Percentiles rank a stretch among this genome's conserved stretches.
phyloP scores from a whole-genome alignment of 2,888 invertebrate species.

The Urechis unicinctus region DNA sequence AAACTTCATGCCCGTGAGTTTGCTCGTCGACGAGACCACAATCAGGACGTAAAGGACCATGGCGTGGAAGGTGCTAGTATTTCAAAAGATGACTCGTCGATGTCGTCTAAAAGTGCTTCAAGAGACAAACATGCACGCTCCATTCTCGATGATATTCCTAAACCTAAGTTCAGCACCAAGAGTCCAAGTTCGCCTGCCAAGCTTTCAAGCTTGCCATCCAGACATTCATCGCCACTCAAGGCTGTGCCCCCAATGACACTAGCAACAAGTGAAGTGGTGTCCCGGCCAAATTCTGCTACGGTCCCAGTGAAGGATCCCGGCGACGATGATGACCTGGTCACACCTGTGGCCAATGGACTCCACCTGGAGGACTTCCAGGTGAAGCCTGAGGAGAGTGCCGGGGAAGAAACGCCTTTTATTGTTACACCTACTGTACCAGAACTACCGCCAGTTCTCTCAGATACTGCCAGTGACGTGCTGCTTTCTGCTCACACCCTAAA shows the following conservation, averaged over 20 bases:
- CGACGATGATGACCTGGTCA: too few species aligned
- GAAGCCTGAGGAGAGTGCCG: too few species aligned
- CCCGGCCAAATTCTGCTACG: too few species aligned
- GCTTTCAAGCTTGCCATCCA: slow-evolving; percentile 6
- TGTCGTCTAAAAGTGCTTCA: background rate
- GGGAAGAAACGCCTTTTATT: too few species aligned
- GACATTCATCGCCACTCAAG: background rate
- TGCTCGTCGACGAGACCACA: background rate
- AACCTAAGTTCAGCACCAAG: slow-evolving; percentile 12
- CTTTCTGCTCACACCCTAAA: background rate
- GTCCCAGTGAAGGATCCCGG: background rate
- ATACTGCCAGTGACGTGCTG: too few species aligned
- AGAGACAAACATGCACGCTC: slow-evolving; percentile 9
- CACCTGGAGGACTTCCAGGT: background rate
- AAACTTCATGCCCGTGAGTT: slow-evolving; percentile 3
- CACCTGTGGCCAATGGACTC: background rate
- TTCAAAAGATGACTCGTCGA: background rate
- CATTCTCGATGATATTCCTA: slow-evolving; percentile 8
- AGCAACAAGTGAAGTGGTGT: too few species aligned
- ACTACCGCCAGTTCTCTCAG: too few species aligned
- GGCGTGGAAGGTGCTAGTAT: background rate
- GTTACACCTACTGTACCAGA: too few species aligned
- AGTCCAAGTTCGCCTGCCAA: slow-evolving; percentile 19
- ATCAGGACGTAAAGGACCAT: background rate
- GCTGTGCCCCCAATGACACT: background rate